Base-by-base conservation (phyloP, 2,797 vertebrate genomes). In the Antrozous pallidus region DNA sequence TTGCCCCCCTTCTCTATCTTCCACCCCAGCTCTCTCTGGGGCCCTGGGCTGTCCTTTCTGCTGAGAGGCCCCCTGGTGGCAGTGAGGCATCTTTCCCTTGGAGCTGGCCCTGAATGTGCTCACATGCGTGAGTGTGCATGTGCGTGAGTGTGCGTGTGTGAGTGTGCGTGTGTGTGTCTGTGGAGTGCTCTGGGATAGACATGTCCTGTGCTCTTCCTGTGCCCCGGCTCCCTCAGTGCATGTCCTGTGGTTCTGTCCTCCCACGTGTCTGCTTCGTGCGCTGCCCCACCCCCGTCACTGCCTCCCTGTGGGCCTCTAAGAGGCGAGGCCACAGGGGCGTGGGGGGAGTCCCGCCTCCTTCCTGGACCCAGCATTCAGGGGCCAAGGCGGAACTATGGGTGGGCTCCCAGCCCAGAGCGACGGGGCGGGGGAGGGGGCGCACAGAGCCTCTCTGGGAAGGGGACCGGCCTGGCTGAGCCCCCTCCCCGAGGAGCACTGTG, bases 401-500 rank as follows among this genome's bases (percentile, higher is more conserved):
- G 18, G n/a, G 18, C 38, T 42, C 56, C 18, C 8, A 13, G 40
- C 51, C 51, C 36, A 38, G 14, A 31, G 38, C 54, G 84, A 36
- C 40, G 20, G 51, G 22, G 5, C 17, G 7, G 45, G 40, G 36
- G 26, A 28, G 56, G 56, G 56, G 56, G 56, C 4, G 12, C 49
- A 40, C 6, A 13, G 51, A 40, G 12, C 38, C 63, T 74, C 74
- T 36, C 69, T 61, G 74, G 26, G 4, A 24, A 33, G 38, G 40
- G 26, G 8, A 42, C 42, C 42, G 51, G 38, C 67, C 54, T 36
- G 0, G 45, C 74, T 31, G 71, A 12, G 69, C 3, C 42, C 42
- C 26, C n/a, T 0, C 11, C n/a, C 1, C 10, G 16, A 45, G 36
- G 3, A 1, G 18, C 9, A 3, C 5, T 2, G 0, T 20, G 40